Base-by-base conservation (phyloP, 1,140 invertebrate genomes). In the Drosophila kanapiae region DNA sequence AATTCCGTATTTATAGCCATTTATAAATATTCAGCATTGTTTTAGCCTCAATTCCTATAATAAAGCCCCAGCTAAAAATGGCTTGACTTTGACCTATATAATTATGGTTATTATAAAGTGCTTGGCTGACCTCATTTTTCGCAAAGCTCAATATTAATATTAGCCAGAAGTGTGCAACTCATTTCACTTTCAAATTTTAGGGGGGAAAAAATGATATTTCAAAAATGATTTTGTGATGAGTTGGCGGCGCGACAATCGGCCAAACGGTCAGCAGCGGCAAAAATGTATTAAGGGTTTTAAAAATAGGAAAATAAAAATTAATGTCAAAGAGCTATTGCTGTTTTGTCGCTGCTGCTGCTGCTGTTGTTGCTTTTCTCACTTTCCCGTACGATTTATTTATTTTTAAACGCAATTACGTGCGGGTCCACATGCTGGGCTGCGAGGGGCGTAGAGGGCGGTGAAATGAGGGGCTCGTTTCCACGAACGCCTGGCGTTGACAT, bases 341-440 rank as follows among this genome's bases (percentile, higher is more conserved):
- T 49, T 18, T 75, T 45, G 56, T 16, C 56, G 60, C 10, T 63
- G 51, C 16, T 53, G 62, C 23, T 54, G 33, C 42, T 63, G 63
- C 27, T 69, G 40, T 37, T 71, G 68, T 40, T 72, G 23, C 23
- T 47, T 42, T 40, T 53, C 71, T 31, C 27, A 40, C 23, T 65
- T 51, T 42, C 47, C 49, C 45, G 33, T 68, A 48, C 79, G 60
- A 67, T 80, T 82, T 83, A 80, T 86, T 88, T 87, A 87, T 84
- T 88, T 87, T 87, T 88, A 88, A 87, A 87, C 77, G 77, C 80
- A 88, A 88, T 87, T 87, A 87, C 85, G 78, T 78, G 77, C 54
- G 57, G 48, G 13, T 40, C 57, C 13, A 16, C 29, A 61, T 49
- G 59, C 33, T 49, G 57, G 35, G 31, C 48, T 54, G 33, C 10